Conservation (phyloP, 1,140 invertebrate genomes). For the Thereuonema tuberculata region DNA sequence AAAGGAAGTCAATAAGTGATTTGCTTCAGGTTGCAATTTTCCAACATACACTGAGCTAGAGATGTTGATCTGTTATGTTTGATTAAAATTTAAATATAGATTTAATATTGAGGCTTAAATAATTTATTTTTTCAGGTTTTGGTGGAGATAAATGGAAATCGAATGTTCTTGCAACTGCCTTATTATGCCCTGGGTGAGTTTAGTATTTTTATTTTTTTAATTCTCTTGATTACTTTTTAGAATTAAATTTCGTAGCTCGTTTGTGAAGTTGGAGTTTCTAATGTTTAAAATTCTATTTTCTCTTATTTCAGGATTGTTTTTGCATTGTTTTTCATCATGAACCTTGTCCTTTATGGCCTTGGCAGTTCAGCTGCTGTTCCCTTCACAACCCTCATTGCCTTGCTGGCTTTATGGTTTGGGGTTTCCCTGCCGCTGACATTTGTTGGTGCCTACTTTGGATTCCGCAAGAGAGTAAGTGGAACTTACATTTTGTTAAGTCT, state of each 20-base stretch:
- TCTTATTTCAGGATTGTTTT: slow-evolving; percentile 69
- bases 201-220: slow-evolving; percentile 1
- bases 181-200: slow-evolving; percentile 81
- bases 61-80: too few relatives aligned
- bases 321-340: slow-evolving; percentile 88
- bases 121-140: slow-evolving; percentile 48
- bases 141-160: slow-evolving; percentile 97
- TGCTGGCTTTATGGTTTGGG: slow-evolving; percentile 91
- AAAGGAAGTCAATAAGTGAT: too few relatives aligned
- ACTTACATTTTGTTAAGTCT: neutral
- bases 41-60: too few relatives aligned
- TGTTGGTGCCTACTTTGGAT: slow-evolving; percentile 95
- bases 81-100: too few relatives aligned
- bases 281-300: neutral
- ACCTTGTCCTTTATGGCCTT: slow-evolving; percentile 87
- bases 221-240: neutral
- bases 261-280: too few relatives aligned
- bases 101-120: too few relatives aligned
- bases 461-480: slow-evolving; percentile 73
- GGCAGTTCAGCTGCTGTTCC: slow-evolving; percentile 90
- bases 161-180: slow-evolving; percentile 89
- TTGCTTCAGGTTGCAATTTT: too few relatives aligned
- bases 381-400: slow-evolving; percentile 92
- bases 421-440: slow-evolving; percentile 97
- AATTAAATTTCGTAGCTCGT: too few relatives aligned